Percentiles rank a stretch among this genome's conserved stretches.
Conservation (phyloP, 2,113 vertebrate genomes). For the Pelobates fuscus region DNA sequence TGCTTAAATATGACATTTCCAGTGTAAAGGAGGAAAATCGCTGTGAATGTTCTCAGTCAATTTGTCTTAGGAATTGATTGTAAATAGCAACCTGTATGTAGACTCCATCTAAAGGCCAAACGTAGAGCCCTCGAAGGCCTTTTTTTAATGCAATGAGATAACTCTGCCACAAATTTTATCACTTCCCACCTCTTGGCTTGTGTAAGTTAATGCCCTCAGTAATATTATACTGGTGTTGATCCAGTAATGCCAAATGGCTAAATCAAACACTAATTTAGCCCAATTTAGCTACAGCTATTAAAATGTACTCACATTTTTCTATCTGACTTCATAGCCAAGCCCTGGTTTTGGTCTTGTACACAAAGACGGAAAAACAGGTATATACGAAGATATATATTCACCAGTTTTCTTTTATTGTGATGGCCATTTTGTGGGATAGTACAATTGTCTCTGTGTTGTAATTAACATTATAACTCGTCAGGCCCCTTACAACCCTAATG, state of each 20-base stretch:
- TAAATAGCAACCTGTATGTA: constrained; percentile 3
- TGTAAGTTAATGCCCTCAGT: neutral
- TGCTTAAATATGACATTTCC: constrained; percentile 9
- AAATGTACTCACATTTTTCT: neutral
- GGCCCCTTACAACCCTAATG: too few species aligned
- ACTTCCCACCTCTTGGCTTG: constrained; percentile 25
- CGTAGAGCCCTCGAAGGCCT: neutral
- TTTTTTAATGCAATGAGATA: constrained; percentile 27
- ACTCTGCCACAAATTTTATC: constrained; percentile 6
- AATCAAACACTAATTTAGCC: neutral
- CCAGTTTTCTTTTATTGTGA: too few species aligned
- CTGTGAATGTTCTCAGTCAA: neutral
- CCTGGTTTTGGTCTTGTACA: too few species aligned
- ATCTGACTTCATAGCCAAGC: neutral
- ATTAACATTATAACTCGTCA: too few species aligned
- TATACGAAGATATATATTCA: too few species aligned
- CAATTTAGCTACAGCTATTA: constrained; percentile 7
- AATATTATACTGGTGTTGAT: neutral
- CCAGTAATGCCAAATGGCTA: neutral
- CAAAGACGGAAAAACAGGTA: too few species aligned
- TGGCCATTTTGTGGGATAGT: too few species aligned
- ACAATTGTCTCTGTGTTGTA: too few species aligned
- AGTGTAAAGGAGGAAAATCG: neutral
- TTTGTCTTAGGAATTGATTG: constrained; percentile 23
- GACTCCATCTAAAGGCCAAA: constrained; percentile 9